Base-by-base conservation (phyloP, 2,888 invertebrate genomes). In the Pseudococcus longispinus region DNA sequence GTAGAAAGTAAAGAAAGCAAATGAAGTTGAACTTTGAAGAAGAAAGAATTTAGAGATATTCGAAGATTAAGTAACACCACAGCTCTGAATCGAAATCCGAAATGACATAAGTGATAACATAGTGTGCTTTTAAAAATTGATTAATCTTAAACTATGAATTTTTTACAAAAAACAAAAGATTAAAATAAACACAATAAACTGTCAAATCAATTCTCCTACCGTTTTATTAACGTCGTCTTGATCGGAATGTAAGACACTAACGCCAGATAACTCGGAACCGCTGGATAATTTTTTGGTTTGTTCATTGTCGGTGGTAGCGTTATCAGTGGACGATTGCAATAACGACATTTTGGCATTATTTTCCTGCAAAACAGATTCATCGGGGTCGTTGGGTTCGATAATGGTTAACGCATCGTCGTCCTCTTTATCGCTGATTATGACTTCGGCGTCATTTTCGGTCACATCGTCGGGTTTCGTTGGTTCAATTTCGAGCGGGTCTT, bases 201-300 rank as follows among this genome's bases (percentile, higher is more conserved):
- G 37, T 80, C 18, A 74, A 85, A 85, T 80, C 13, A 85, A n/a
- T 46, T 15, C n/a, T 77, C 86, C 26, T 80, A 86, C 86, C 86
- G 80, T 46, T 77, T 77, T 77, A n/a, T 37, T 15, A 4, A 23
- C 32, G 13, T 80, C 51, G n/a, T 86, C 86, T 20, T n/a, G 44
- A 46, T 51, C 55, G n/a, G 70, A 44, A 32, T 86, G 74, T 37
- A 77, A 32, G 8, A 80, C 51, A 80, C 37, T 51, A 32, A 55
- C 80, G 5, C 86, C 86, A 8, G 86, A 86, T 29, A 86, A 32
- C 9, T 77, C 77, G 20, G 86, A 77, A 51, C 80, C 77, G 20
- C 29, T 86, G 15, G 32, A n/a, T 83, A 26, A 29, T 23, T 20
- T 26, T 83, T 65, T 70, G 37, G 20, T 23, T 37, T 37, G 6